Conservation (phyloP, 2,888 invertebrate genomes). For the Scotopteryx bipunctaria region DNA sequence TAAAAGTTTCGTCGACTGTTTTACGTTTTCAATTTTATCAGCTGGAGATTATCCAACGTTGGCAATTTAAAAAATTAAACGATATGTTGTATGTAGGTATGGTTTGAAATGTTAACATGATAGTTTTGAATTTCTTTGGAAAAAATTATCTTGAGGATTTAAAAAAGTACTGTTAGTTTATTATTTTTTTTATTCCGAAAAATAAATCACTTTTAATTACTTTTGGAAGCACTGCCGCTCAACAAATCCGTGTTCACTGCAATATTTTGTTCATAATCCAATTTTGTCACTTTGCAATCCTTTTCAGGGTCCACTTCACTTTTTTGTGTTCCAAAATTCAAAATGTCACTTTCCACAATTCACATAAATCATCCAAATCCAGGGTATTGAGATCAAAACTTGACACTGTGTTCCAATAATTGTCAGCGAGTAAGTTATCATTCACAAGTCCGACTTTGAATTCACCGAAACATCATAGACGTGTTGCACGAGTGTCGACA, state of each 20-base stretch:
- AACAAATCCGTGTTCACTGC: slow-evolving; percentile 55
- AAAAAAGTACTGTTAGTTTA: no score
- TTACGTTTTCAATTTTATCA: slow-evolving; percentile 53
- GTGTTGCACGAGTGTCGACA: slow-evolving; percentile 81
- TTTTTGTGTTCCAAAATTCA: slow-evolving; percentile 53
- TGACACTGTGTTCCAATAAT: slow-evolving; percentile 88
- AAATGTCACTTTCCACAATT: slow-evolving; percentile 74
- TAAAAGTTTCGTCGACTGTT: slow-evolving; percentile 58
- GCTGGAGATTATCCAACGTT: slow-evolving; percentile 62
- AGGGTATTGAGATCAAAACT: slow-evolving; percentile 72
- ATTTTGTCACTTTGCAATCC: slow-evolving; percentile 72
- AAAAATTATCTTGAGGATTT: no score
- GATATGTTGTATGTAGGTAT: slow-evolving; percentile 57
- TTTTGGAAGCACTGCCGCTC: slow-evolving; percentile 62
- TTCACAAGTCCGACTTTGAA: slow-evolving; percentile 78
- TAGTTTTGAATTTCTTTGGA: not conserved
- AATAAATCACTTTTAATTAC: slow-evolving; percentile 60
- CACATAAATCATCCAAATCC: slow-evolving; percentile 75
- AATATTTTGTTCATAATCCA: slow-evolving; percentile 65
- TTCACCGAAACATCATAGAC: slow-evolving; percentile 81
- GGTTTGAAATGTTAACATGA: slow-evolving; percentile 3
- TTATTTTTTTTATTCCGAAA: not conserved
- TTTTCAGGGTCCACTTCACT: slow-evolving; percentile 74
- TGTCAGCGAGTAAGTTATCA: slow-evolving; percentile 83
- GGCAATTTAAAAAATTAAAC: slow-evolving; percentile 41